Evolutionary conservation across 1,140 invertebrate species (phyloP), one percentile per base, ranked within the genome.

Genomic region (Drosophila melanica): DNA sequence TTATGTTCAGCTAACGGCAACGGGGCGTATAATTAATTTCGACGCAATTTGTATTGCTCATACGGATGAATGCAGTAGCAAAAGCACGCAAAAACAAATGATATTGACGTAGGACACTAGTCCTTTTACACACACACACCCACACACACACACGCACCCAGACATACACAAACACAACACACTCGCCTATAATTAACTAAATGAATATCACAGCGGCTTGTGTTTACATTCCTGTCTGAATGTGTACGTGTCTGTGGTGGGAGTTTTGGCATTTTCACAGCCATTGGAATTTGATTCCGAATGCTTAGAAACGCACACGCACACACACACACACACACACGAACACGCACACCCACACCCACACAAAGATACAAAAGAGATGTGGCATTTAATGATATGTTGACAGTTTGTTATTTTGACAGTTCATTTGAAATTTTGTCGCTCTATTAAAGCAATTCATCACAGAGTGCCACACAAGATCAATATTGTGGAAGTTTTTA

Each of bases 11-110:
- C 48, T 51, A 65, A 51, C 41, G 81, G 70, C 81, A 87, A 70
- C 72, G 65, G 64, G 53, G 79, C 79, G 79, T 86, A 74, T 86
- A 77, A 87, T 86, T 86, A 87, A 79, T 86, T 82, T 82, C 72
- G 48, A 55, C 50, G 70, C 67, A 78, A 87, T 87, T 87, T 67
- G 79, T 79, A 87, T 86, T 74, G 63, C 82, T 70, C 68, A 87
- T 77, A 82, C 75, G 81, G 16, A 23, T 42, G 37, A 35, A 42
- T 63, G 76, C 62, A 74, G 53, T 45, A 7, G 37, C 39, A 45
- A 8, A 55, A 42, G 35, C 47, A 53, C 48, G 30, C 53, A 23
- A 51, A 65, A 59, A 58, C 75, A 75, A 81, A 81, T 70, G 47
- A 45, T 30, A 58, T 60, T 54, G 65, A 58, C 58, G 58, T 12